A percentile compares a stretch with the other conserved stretches of the same genome.
These are phyloP conservation scores for Meloidogyne chitwoodi DNA, from an alignment of 1,140 invertebrate species.

Conservation along the genomic window DNA sequence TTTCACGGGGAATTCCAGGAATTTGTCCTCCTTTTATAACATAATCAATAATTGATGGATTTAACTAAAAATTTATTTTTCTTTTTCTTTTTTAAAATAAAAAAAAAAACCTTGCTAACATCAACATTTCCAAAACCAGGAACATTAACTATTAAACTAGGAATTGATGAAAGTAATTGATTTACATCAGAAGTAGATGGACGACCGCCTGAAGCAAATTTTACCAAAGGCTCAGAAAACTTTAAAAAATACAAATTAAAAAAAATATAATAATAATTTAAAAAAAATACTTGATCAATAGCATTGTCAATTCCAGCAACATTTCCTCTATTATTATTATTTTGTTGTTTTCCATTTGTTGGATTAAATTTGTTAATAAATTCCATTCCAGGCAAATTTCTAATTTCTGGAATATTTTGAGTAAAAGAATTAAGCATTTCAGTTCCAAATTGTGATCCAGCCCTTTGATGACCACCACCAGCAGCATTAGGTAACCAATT, in stretches of 20 bases:
- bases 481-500: not conserved
- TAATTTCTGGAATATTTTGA: slow-evolving; percentile 10
- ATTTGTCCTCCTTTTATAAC: slow-evolving; percentile 55
- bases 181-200: slow-evolving; percentile 39
- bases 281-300: not conserved
- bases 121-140: slow-evolving; percentile 55
- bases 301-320: not conserved
- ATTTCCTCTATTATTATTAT: not conserved
- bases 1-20: slow-evolving; percentile 54
- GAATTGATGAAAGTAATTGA: slow-evolving; percentile 46
- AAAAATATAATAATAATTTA: not conserved
- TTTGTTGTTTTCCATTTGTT: not conserved
- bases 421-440: slow-evolving; percentile 6
- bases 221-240: slow-evolving; percentile 48
- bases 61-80: slow-evolving; percentile 17
- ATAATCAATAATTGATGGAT: slow-evolving; percentile 46
- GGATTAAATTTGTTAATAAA: slow-evolving; percentile 3
- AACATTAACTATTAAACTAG: slow-evolving; percentile 54
- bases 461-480: not conserved
- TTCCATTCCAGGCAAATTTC: slow-evolving; percentile 26
- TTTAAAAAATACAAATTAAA: slow-evolving; percentile 23
- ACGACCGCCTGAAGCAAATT: slow-evolving; percentile 47
- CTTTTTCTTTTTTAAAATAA: too few species aligned
- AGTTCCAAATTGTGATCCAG: slow-evolving; percentile 6
- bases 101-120: slow-evolving; percentile 37